Conservation (phyloP, 1,140 invertebrate genomes). For the Musca domestica region DNA sequence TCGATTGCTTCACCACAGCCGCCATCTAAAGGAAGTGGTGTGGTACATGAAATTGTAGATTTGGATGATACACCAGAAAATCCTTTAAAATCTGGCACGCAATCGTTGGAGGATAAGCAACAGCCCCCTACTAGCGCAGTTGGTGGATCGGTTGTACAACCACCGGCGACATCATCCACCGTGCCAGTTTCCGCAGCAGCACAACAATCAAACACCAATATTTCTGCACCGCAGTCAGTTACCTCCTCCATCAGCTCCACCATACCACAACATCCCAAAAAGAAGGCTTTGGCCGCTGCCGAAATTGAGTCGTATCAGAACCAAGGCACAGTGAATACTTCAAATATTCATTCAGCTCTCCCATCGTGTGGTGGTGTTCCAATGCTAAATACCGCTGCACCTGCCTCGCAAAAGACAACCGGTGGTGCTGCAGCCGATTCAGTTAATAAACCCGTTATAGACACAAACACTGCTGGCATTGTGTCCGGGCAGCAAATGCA, state of each 20-base stretch:
- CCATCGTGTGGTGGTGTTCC: constrained; percentile 33
- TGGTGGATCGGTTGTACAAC: background rate
- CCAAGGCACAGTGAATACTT: constrained; percentile 29
- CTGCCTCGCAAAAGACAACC: constrained; percentile 46
- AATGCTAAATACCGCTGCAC: constrained; percentile 45
- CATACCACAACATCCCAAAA: constrained; percentile 48
- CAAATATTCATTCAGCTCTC: constrained; percentile 18
- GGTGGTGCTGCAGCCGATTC: constrained; percentile 47
- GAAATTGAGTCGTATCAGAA: constrained; percentile 48
- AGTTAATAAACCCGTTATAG: constrained; percentile 59
- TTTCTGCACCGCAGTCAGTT: background rate
- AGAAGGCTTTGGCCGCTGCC: constrained; percentile 48
- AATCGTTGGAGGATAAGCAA: background rate
- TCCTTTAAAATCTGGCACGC: background rate
- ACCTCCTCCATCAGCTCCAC: constrained; percentile 26
- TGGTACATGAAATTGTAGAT: background rate
- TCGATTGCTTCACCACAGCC: background rate
- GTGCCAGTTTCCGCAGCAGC: background rate
- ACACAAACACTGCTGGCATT: constrained; percentile 75
- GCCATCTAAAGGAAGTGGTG: background rate
- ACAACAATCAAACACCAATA: background rate
- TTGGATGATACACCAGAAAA: constrained; percentile 5
- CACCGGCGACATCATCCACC: constrained; percentile 3
- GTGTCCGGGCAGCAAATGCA: constrained; percentile 64
- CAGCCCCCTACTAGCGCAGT: background rate